Evolutionary conservation across 2,888 invertebrate genomes (phyloP), one percentile per base, ranked within the genome.

Genomic region (Pollenia labialis): DNA sequence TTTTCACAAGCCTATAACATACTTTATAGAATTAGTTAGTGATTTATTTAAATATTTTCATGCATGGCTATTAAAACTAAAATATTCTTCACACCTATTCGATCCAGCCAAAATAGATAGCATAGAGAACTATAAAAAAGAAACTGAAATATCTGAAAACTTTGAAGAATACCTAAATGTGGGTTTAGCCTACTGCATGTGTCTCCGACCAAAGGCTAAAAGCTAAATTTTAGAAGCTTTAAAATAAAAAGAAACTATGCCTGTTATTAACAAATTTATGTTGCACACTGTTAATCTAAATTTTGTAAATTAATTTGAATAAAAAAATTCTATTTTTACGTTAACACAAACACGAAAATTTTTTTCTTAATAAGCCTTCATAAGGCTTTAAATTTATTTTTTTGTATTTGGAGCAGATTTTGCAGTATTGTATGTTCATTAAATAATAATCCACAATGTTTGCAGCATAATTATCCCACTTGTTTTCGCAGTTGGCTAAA

Each of bases 31-130:
- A 32, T 89, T 92, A 88, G 81, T 90, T 9, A 88, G 77, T 18
- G 91, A 92, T 75, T 85, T 92, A 3, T 92, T 92, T 16, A 90
- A 92, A 75, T 92, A 90, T 77, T 90, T 90, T 4, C 88, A 91
- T 72, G 86, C 91, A 0, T 81, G 88, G 7, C 72, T 90, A 1
- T 81, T 92, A 16, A 91, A 90, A 85, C 58, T 91, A 16, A 91
- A 90, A 42, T 90, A 89, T 68, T 85, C 75, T n/a, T 88, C 90
- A 85, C 89, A 90, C 81, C 92, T 90, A 71, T 76, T 92, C 64
- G 92, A 92, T 69, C 92, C 92, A 3, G 72, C 88, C 1, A 90
- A 89, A 79, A 81, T 89, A 62, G 88, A 89, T n/a, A 88, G 89
- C 32, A 86, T 92, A 14, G 91, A 91, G 44, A 89, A 90, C 2